phyloP scores from a whole-genome alignment of 2,888 invertebrate species.

The Dasypolia templi region DNA sequence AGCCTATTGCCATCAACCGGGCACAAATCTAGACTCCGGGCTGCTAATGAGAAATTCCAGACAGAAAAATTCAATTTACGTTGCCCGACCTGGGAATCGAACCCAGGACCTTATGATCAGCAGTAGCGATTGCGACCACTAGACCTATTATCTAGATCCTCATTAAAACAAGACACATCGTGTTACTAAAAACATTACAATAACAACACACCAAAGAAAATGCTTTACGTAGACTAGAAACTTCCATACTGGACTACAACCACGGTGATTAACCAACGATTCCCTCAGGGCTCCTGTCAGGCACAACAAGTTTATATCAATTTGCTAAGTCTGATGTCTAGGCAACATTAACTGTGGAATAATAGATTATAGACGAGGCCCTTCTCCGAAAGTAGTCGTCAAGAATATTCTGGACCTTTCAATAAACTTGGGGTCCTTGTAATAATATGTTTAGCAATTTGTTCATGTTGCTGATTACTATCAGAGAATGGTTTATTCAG shows the following conservation, averaged over 20 bases:
- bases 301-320: constrained; percentile 61
- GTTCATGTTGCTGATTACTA: constrained; percentile 26
- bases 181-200: too few relatives aligned
- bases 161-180: too few relatives aligned
- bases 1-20: too few relatives aligned
- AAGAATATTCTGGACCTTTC: constrained; percentile 27
- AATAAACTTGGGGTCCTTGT: constrained; percentile 29
- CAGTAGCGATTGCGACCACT: too few relatives aligned
- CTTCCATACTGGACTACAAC: constrained; percentile 32
- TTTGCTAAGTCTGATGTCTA: constrained; percentile 43
- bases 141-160: too few relatives aligned
- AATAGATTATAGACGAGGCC: constrained; percentile 27
- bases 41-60: too few relatives aligned
- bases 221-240: constrained; percentile 37
- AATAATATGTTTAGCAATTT: constrained; percentile 35
- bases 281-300: constrained; percentile 46
- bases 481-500: constrained; percentile 9
- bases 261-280: constrained; percentile 49
- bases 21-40: too few relatives aligned
- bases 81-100: too few relatives aligned
- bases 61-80: too few relatives aligned
- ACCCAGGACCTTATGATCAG: too few relatives aligned
- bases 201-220: constrained; percentile 9
- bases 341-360: constrained; percentile 48
- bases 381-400: constrained; percentile 28